Base-by-base conservation (phyloP, 2,797 vertebrate species). In the Pogonophryne albipinna region DNA sequence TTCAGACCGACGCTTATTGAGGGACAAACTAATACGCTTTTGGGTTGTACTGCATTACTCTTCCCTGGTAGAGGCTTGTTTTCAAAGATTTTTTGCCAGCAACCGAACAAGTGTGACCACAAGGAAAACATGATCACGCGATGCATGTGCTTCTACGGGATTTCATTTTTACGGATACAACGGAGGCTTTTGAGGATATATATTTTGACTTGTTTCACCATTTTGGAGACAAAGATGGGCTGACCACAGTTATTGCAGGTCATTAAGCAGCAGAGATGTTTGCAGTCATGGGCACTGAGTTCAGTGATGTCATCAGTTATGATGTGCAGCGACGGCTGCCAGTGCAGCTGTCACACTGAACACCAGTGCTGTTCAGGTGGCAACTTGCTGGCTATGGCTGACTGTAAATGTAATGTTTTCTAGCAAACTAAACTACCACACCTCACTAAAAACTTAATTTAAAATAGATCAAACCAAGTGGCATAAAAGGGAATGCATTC, bases 261-360 rank as follows among this genome's bases (percentile, higher is more conserved):
- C 88, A 91, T 93, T 91, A 88, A 80, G 55, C 84, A 75, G 78
- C 84, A 75, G 78, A 71, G 65, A 63, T 80, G 77, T 79, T 82
- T 76, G 61, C 83, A 84, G 80, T 82, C 74, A 46, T 42, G 64
- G 86, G 74, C 84, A 76, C 63, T 23, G 73, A 83, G 79, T 71
- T 72, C 67, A 74, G 76, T 71, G 6, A 38, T 38, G 34, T 58
- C 84, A 83, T 83, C 69, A 81, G 69, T 77, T 80, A 71, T 70
- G 81, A 85, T 75, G 71, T 59, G 80, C 69, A 31, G 70, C 67
- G 76, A 69, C 59, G 56, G 73, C 69, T 80, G 75, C 59, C 76
- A 55, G 64, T 71, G 78, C 85, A 77, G 77, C 81, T 85, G 87
- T 87, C 59, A 45, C 76, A 45, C 46, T 38, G 59, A 85, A 76